Base-by-base conservation (phyloP, 2,113 vertebrate species). In the Nothocercus nigrocapillus region DNA sequence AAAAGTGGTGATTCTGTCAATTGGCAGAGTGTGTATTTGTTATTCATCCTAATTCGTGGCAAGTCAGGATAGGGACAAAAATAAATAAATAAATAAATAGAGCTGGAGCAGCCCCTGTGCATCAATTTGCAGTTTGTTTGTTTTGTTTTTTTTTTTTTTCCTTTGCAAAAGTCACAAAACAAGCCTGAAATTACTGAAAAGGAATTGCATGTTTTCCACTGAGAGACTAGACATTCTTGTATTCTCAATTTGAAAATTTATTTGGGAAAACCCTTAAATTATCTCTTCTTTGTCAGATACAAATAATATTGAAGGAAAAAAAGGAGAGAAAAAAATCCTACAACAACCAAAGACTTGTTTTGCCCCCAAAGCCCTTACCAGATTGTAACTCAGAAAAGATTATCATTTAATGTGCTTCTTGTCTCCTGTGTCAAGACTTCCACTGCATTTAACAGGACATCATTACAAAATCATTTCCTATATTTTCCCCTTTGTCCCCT, bases 331-430 rank as follows among this genome's bases (percentile, higher is more conserved):
- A n/a, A 32, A 44, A 42, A 11, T 17, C 22, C 44, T 85, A 8
- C 51, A 51, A 34, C 54, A 42, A 59, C n/a, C 30, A 66, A 72
- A 24, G 82, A 24, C 27, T 88, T 88, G 22, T 63, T 91, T 86
- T 94, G 38, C 51, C 47, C 87, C 49, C 68, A 16, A 66, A 89
- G 8, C 25, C 22, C 13, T 93, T 40, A 15, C 61, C 86, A 54
- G 75, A 84, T 82, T 85, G 73, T 79, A 84, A 78, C 72, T 93
- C 54, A 74, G 92, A 82, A 88, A 94, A 93, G 42, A 74, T 91
- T 85, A 58, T 85, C 58, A 40, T 67, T 44, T 61, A 56, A 91
- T 70, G 18, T 94, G 74, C 64, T 93, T 22, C 88, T 93, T 93
- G 56, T 93, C 70, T 87, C 94, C 72, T 59, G 53, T 87, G 45